phyloP scores from a whole-genome alignment of 2,888 invertebrate genomes.

The Orthosia gracilis region DNA sequence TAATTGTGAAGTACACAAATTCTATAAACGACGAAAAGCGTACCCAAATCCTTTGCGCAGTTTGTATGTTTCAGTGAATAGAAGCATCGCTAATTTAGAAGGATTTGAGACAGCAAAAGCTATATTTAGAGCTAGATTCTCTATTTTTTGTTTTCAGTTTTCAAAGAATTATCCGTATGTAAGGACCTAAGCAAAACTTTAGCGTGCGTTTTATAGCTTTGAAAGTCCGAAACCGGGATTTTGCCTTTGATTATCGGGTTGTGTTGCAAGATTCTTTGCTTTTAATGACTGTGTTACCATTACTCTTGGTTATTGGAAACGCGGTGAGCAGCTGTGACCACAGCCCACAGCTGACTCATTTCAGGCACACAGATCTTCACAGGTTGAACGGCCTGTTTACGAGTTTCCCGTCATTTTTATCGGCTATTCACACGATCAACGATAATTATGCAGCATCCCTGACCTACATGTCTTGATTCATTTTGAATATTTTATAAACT shows the following conservation, averaged over 20 bases:
- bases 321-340: conserved; percentile 47
- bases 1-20: background rate
- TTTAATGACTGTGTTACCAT: conserved; percentile 40
- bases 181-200: background rate
- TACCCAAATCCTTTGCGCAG: too few species aligned
- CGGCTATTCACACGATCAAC: conserved; percentile 56
- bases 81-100: background rate
- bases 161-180: background rate
- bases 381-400: conserved; percentile 55
- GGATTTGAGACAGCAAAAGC: background rate
- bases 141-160: background rate
- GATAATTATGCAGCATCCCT: conserved; percentile 71
- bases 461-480: conserved; percentile 67
- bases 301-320: conserved; percentile 42
- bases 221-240: conserved; percentile 8
- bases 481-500: conserved; percentile 66
- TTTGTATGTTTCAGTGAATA: background rate
- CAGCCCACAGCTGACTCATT: conserved; percentile 48
- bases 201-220: background rate
- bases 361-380: background rate
- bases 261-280: conserved; percentile 30
- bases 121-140: background rate
- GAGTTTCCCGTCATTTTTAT: conserved; percentile 54
- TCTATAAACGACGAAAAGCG: background rate
- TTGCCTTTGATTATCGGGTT: background rate